These are phyloP conservation scores for Xenotilapia longispinis DNA, from an alignment of 2,113 vertebrate genomes.

Conservation along the genomic window DNA sequence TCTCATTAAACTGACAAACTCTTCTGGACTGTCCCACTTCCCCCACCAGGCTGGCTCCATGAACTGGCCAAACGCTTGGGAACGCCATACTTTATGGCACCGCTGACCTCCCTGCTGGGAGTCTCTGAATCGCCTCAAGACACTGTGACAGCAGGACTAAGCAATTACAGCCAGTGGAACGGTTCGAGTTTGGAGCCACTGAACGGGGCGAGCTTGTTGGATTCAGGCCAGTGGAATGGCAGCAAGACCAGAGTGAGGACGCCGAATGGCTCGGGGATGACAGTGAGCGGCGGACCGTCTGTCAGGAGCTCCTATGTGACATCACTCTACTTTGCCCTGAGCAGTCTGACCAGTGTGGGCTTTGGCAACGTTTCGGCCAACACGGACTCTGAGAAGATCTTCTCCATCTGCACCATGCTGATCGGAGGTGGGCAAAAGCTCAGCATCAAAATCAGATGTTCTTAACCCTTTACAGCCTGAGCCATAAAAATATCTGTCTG, in stretches of 20 bases:
- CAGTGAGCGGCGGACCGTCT: conserved; percentile 71
- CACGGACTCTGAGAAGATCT: conserved; percentile 81
- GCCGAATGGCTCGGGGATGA: conserved; percentile 17
- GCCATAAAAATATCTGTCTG: not conserved
- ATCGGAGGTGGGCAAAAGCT: conserved; percentile 71
- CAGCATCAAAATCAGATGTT: not conserved
- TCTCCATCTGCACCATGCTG: conserved; percentile 81
- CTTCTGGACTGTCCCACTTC: not conserved
- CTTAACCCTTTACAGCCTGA: not conserved
- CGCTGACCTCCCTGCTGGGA: conserved; percentile 61
- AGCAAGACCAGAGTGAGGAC: conserved; percentile 18
- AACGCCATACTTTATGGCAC: conserved; percentile 70
- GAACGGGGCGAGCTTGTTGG: conserved; percentile 4
- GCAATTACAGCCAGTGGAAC: conserved; percentile 66
- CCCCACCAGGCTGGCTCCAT: conserved; percentile 74
- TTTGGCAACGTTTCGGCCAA: conserved; percentile 80
- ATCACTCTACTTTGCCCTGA: conserved; percentile 80
- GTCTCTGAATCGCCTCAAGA: conserved; percentile 46
- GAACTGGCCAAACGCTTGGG: conserved; percentile 77
- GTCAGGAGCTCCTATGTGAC: conserved; percentile 79
- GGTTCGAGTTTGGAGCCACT: conserved; percentile 29
- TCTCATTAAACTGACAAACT: conserved; percentile 17
- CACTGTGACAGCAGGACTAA: conserved; percentile 22
- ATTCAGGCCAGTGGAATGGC: conserved; percentile 54
- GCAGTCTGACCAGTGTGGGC: conserved; percentile 78